phyloP scores from a whole-genome alignment of 2,113 vertebrate species.

The Oenanthe melanoleuca region DNA sequence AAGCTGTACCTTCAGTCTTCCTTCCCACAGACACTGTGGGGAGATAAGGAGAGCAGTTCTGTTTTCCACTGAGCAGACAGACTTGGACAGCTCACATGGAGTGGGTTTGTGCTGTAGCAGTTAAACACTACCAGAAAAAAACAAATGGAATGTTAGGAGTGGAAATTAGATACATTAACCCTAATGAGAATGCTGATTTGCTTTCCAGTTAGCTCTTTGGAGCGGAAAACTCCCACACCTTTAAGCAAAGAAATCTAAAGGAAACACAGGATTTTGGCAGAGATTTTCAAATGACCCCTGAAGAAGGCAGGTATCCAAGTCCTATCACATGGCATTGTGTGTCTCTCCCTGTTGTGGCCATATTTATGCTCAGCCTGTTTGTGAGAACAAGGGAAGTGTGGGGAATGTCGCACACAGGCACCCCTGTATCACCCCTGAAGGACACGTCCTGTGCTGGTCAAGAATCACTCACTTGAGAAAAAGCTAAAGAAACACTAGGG shows the following conservation, averaged over 20 bases:
- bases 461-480: not conserved
- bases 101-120: not conserved
- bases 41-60: conserved; percentile 1
- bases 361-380: not conserved
- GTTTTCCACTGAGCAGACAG: conserved; percentile 1
- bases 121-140: conserved; percentile 3
- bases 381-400: not conserved
- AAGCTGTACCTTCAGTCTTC: conserved; percentile 37
- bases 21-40: not conserved
- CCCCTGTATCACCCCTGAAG: not conserved
- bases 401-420: not conserved
- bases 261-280: conserved; percentile 50
- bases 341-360: not conserved
- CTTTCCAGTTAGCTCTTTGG: conserved; percentile 31
- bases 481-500: not conserved
- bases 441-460: not conserved
- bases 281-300: conserved; percentile 1
- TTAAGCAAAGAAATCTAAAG: conserved; percentile 40
- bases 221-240: conserved; percentile 56
- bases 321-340: not conserved
- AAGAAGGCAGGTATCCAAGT: conserved; percentile 48
- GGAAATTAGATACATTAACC: not conserved
- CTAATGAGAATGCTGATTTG: not conserved
- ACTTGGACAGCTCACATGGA: conserved; percentile 12
- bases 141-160: not conserved